Conservation (phyloP, 92 coral and sea anemone species). For the Porites cylindrica region DNA sequence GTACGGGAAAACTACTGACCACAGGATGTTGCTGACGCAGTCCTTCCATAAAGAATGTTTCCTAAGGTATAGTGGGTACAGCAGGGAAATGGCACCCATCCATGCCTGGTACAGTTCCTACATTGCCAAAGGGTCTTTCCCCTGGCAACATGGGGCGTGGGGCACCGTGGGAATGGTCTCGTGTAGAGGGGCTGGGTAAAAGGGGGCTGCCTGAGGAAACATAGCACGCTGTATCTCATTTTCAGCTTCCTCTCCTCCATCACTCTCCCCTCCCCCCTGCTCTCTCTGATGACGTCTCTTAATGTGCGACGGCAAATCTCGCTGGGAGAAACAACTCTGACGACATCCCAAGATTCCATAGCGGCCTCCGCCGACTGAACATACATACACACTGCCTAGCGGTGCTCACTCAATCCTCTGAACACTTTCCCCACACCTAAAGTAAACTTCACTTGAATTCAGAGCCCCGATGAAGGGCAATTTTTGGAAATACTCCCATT, state of each 20-base stretch:
- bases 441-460: neutral
- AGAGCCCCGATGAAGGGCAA: neutral
- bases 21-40: conserved; percentile 88
- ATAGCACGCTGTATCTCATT: conserved; percentile 87
- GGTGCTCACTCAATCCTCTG: conserved; percentile 99
- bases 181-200: conserved; percentile 80
- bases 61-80: conserved; percentile 77
- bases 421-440: conserved; percentile 95
- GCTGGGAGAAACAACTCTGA: conserved; percentile 96
- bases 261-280: conserved; percentile 91
- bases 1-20: conserved; percentile 86
- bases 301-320: conserved; percentile 99
- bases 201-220: conserved; percentile 83
- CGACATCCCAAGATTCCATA: conserved; percentile 99
- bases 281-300: conserved; percentile 99
- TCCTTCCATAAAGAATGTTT: conserved; percentile 86
- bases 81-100: conserved; percentile 81
- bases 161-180: conserved; percentile 81
- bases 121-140: conserved; percentile 82
- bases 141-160: conserved; percentile 84
- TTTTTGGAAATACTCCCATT: neutral
- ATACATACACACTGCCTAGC: conserved; percentile 98
- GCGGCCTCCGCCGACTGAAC: conserved; percentile 98
- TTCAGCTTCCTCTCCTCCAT: conserved; percentile 91
- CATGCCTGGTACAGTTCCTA: conserved; percentile 66